A percentile compares a stretch with the other conserved stretches of the same genome.
These are phyloP conservation scores for Thelaira solivaga DNA, from an alignment of 2,888 invertebrate genomes.

Conservation along the genomic window DNA sequence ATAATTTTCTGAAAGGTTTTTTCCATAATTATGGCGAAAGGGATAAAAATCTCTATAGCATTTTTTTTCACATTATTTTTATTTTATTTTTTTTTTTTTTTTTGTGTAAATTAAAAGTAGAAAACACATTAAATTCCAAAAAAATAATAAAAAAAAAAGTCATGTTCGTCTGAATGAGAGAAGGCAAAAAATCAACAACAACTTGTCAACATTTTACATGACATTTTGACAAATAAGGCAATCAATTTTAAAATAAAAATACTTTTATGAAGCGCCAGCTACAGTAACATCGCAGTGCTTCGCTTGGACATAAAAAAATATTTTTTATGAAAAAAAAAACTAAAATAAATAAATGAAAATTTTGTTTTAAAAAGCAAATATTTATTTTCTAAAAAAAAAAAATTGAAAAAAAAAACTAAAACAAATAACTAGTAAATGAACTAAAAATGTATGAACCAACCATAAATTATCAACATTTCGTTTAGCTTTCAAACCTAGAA, in stretches of 20 bases:
- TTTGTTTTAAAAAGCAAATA: conserved; percentile 41
- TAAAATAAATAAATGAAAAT: conserved; percentile 1
- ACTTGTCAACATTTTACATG: conserved; percentile 62
- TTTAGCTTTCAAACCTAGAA: conserved; percentile 33
- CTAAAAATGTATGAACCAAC: not conserved
- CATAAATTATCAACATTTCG: conserved; percentile 55
- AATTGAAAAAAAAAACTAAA: not conserved
- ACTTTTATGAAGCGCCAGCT: conserved; percentile 62
- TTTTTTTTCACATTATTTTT: too few relatives aligned
- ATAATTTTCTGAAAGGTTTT: too few relatives aligned
- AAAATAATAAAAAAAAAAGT: not conserved
- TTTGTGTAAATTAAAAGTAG: conserved; percentile 31
- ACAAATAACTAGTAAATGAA: not conserved
- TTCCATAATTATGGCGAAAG: too few relatives aligned
- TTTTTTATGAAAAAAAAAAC: conserved; percentile 36
- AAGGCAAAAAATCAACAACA: conserved; percentile 16
- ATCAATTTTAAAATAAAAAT: conserved; percentile 60
- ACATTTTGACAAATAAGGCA: conserved; percentile 63
- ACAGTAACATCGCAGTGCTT: not conserved
- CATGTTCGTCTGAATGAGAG: too few relatives aligned
- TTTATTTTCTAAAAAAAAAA: conserved; percentile 40
- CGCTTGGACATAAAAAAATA: not conserved
- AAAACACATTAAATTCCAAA: conserved; percentile 29
- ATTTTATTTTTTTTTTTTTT: too few relatives aligned
- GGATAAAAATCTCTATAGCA: too few relatives aligned